Percentiles rank a stretch among this genome's conserved stretches.
Evolutionary conservation across 2,113 vertebrate species (phyloP).

Genomic region (Desmodus rotundus): DNA sequence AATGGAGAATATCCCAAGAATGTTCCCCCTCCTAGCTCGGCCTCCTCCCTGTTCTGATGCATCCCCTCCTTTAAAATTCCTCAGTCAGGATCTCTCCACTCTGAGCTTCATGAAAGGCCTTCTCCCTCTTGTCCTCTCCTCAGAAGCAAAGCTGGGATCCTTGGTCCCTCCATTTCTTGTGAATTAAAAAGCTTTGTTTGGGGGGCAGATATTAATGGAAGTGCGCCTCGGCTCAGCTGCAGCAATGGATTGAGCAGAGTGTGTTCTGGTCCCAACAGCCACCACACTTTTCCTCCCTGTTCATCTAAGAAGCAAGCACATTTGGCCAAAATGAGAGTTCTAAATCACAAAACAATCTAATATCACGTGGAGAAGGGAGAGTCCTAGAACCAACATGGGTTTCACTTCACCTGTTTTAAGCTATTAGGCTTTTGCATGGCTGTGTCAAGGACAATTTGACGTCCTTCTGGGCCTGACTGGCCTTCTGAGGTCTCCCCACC

Average conservation of each 20-base stretch:
- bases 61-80: not conserved
- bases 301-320: not conserved
- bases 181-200: not conserved
- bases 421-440: not conserved
- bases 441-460: not conserved
- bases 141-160: not conserved
- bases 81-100: not conserved
- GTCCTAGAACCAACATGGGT: not conserved
- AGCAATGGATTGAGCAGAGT: not conserved
- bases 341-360: not conserved
- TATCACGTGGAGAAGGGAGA: not conserved
- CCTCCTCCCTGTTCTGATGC: not conserved
- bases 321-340: not conserved
- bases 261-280: not conserved
- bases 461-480: not conserved
- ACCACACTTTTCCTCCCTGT: not conserved
- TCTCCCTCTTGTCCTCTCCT: not conserved
- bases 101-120: not conserved
- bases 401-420: not conserved
- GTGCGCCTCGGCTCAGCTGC: not conserved
- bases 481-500: not conserved
- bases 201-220: not conserved
- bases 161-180: not conserved
- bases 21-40: not conserved
- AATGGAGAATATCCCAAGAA: not conserved